Base-by-base conservation (phyloP, 2,888 invertebrate genomes). In the Muscina levida region DNA sequence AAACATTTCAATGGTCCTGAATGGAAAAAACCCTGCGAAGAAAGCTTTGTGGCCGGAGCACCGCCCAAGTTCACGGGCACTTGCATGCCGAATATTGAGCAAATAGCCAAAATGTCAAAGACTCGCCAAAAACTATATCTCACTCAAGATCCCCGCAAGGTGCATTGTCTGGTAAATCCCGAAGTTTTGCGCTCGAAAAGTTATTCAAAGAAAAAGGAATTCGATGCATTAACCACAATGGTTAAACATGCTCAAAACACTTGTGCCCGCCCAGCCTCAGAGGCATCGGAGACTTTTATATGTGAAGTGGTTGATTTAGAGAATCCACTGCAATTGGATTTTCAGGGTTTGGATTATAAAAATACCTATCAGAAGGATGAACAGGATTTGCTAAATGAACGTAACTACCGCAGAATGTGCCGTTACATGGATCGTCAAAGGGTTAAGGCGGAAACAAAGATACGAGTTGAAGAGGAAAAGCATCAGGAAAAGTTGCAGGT, bases 271-370 rank as follows among this genome's bases (percentile, higher is more conserved):
- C 83, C 87, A 0, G 85, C 83, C 2, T 87, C 89, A 0, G 85
- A 87, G 24, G 77, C 85, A 0, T 85, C 86, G 0, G 85, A 86
- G 26, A 84, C 88, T 1, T 86, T 86, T 56, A 86, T 88, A 42
- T 89, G 89, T 78, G 88, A 89, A 68, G 86, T 87, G 8, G 85
- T 89, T 5, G 90, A 90, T 71, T 74, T 88, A 62, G 87, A 89
- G 11, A 90, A 90, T 83, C 90, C 90, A 0, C 68, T 89, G 31
- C 85, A 85, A 11, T 62, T 90, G 51, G 90, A 90, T 66, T 89
- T 88, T 39, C 90, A 90, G 75, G 90, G 90, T 66, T 81, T 88
- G 82, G 90, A 90, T 77, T 89, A 88, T 44, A 87, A 86, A 81
- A 87, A 86, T 51, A 89, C 89, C 0, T 90, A 88, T 67, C 83